Conservation (phyloP, 2,797 vertebrate genomes). For the Australoheros facetus region DNA sequence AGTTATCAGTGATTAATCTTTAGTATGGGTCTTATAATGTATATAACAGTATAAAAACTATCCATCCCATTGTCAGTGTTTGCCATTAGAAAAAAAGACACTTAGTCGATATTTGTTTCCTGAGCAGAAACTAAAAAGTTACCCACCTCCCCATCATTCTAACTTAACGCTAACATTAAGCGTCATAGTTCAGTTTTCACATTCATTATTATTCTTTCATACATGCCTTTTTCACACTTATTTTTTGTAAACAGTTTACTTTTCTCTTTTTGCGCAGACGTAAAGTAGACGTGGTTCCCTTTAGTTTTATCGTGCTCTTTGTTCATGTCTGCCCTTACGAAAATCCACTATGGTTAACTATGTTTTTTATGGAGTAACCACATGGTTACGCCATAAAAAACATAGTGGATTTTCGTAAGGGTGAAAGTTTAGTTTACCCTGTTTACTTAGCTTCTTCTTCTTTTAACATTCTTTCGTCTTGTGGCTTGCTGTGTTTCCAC, state of each 20-base stretch:
- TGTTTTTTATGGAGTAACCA: too few relatives aligned
- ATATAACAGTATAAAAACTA: too few relatives aligned
- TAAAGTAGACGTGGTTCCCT: neutral
- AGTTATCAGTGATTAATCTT: too few relatives aligned
- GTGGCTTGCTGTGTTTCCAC: neutral
- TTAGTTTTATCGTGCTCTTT: neutral
- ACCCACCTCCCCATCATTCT: rapidly evolving
- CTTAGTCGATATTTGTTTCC: neutral
- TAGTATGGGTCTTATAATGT: too few relatives aligned
- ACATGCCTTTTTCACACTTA: neutral
- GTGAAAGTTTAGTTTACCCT: too few relatives aligned
- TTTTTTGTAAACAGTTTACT: too few relatives aligned
- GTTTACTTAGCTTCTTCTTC: neutral
- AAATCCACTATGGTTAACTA: too few relatives aligned
- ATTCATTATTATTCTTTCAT: neutral
- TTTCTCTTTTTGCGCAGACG: neutral
- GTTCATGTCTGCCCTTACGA: too few relatives aligned
- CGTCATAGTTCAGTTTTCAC: neutral
- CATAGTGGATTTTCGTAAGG: too few relatives aligned
- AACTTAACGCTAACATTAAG: neutral
- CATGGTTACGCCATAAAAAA: too few relatives aligned
- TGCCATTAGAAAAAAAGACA: neutral
- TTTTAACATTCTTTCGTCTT: too few relatives aligned
- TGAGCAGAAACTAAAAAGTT: neutral
- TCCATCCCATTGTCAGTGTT: too few relatives aligned